Conservation (phyloP, 1,140 invertebrate genomes). For the Drosophila nigrodunni region DNA sequence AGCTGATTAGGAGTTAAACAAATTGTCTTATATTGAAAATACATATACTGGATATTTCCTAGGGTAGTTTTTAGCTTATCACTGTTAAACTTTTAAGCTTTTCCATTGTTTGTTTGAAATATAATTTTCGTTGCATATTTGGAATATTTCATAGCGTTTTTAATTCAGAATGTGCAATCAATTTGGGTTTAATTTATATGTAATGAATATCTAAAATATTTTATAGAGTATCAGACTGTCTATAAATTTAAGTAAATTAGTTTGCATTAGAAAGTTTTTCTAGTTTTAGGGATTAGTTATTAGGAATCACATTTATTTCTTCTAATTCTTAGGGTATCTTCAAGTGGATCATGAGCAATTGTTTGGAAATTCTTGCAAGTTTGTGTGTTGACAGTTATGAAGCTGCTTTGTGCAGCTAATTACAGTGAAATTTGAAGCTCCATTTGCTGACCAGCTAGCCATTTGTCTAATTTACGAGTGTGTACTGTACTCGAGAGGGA, state of each 20-base stretch:
- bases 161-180: too few species aligned
- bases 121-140: too few species aligned
- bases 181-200: neutral
- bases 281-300: neutral
- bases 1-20: too few species aligned
- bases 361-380: neutral
- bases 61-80: neutral
- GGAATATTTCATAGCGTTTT: too few species aligned
- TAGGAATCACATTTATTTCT: neutral
- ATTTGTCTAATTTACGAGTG: slow-evolving; percentile 12
- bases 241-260: neutral
- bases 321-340: neutral
- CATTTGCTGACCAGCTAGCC: slow-evolving; percentile 3
- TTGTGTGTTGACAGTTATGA: slow-evolving; percentile 26
- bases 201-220: neutral
- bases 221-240: neutral
- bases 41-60: neutral
- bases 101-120: too few species aligned
- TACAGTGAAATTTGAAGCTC: slow-evolving; percentile 10
- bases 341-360: neutral
- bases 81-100: too few species aligned
- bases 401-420: slow-evolving; percentile 19
- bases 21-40: too few species aligned
- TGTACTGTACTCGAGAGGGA: neutral
- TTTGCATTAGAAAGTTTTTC: too few species aligned